These are phyloP conservation scores for Hyles euphorbiae DNA, from an alignment of 1,140 invertebrate species.

Conservation along the genomic window DNA sequence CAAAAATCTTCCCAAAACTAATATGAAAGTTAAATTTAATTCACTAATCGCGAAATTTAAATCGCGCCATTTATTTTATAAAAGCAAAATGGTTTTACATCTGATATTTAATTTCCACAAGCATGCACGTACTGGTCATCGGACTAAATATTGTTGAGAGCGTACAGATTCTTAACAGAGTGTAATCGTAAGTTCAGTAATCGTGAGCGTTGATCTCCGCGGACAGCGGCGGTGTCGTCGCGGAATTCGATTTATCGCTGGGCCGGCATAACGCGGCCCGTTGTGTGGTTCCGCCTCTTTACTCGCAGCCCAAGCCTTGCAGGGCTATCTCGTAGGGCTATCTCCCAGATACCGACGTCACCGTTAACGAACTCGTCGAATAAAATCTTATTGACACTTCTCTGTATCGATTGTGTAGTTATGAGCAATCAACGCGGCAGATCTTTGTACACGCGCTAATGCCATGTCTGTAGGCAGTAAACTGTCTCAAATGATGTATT, in stretches of 20 bases:
- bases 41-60: too few relatives aligned
- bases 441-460: too few relatives aligned
- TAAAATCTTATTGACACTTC: constrained; percentile 35
- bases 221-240: constrained; percentile 55
- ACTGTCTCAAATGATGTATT: too few relatives aligned
- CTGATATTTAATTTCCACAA: too few relatives aligned
- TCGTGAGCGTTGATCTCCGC: constrained; percentile 49
- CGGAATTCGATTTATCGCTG: constrained; percentile 64
- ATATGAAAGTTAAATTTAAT: too few relatives aligned
- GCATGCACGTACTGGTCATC: background rate
- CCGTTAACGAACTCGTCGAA: constrained; percentile 41
- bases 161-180: constrained; percentile 33
- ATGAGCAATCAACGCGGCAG: background rate
- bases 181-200: constrained; percentile 44
- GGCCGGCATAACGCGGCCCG: constrained; percentile 50
- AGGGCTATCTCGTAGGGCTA: constrained; percentile 39
- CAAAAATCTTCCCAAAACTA: too few relatives aligned
- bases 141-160: background rate
- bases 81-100: too few relatives aligned
- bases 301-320: constrained; percentile 25
- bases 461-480: too few relatives aligned
- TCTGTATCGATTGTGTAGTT: constrained; percentile 13
- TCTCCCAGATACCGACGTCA: constrained; percentile 33
- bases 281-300: constrained; percentile 61
- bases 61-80: too few relatives aligned